Conservation (phyloP, 2,888 invertebrate species). For the Anthophora plumipes region DNA sequence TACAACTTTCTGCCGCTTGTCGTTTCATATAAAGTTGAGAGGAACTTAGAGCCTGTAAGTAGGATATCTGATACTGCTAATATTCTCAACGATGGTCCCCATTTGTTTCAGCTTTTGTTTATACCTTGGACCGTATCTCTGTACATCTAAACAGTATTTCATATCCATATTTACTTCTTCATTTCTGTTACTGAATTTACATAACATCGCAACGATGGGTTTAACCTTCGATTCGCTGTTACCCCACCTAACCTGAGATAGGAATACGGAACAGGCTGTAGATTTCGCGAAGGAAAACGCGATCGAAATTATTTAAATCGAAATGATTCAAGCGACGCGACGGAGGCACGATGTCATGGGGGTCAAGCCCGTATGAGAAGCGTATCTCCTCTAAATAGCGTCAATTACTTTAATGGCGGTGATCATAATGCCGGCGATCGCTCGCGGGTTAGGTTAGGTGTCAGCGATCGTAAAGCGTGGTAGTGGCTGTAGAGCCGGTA, state of each 20-base stretch:
- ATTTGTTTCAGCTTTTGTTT: too few species aligned
- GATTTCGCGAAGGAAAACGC: neutral
- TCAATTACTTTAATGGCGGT: conserved; percentile 69
- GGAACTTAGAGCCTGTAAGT: too few species aligned
- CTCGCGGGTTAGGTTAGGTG: conserved; percentile 64
- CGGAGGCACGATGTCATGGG: conserved; percentile 51
- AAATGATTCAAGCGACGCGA: conserved; percentile 40
- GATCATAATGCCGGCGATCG: conserved; percentile 65
- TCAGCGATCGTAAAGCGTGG: conserved; percentile 66
- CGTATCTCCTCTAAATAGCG: conserved; percentile 65
- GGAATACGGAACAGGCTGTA: neutral
- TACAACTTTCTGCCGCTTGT: too few species aligned
- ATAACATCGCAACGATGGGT: too few species aligned
- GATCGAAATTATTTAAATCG: conserved; percentile 35
- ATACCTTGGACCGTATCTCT: too few species aligned
- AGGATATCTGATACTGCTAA: too few species aligned
- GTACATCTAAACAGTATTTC: too few species aligned
- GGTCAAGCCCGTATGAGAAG: conserved; percentile 59
- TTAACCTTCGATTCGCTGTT: neutral
- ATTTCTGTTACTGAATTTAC: too few species aligned
- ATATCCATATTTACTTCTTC: too few species aligned
- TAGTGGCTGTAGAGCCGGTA: conserved; percentile 47
- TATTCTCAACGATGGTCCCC: too few species aligned
- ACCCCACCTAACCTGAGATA: neutral
- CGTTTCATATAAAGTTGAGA: too few species aligned